Base-by-base conservation (phyloP, 2,888 invertebrate species). In the Lasioglossum leucozonium region DNA sequence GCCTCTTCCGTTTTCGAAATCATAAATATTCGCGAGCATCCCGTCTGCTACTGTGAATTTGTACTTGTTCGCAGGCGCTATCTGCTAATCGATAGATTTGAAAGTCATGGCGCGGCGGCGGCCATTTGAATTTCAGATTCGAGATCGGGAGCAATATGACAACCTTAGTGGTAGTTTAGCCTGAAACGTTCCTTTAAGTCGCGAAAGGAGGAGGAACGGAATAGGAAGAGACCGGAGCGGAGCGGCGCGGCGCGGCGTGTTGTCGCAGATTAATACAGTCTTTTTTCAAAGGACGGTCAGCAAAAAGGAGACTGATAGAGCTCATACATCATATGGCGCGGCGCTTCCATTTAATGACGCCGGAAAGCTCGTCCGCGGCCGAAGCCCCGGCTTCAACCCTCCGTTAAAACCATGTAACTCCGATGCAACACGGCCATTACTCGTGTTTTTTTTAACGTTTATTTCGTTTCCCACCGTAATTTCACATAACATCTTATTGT, bases 61-160 rank as follows among this genome's bases (percentile, higher is more conserved):
- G 91, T 91, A 90, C 84, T 87, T 83, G 75, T 82, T 77, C 80
- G 79, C 83, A 77, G 55, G 82, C 81, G 82, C 82, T 87, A 86
- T 85, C 87, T 82, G 88, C 91, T 89, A 89, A 90, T 90, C 90
- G 91, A 89, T 91, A 87, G 91, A 90, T 91, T 90, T 90, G 91
- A 90, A 90, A 91, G 91, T 90, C 90, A 91, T 91, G 91, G 84
- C 85, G 86, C 79, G 74, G 67, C 79, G 74, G 67, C 86, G 87
- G 72, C 67, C 82, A 90, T 90, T 91, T 90, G 89, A 90, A 90
- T 85, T 90, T 90, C 89, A 90, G 86, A 90, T 88, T 87, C 74
- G 87, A 81, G 86, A 88, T 89, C 88, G 89, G 85, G 88, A 84
- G 91, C 90, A 89, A 90, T 91, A 91, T 90, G 90, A 90, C 91